These are phyloP conservation scores for Neolamprologus devosi DNA, from an alignment of 2,113 vertebrate species.

Conservation along the genomic window DNA sequence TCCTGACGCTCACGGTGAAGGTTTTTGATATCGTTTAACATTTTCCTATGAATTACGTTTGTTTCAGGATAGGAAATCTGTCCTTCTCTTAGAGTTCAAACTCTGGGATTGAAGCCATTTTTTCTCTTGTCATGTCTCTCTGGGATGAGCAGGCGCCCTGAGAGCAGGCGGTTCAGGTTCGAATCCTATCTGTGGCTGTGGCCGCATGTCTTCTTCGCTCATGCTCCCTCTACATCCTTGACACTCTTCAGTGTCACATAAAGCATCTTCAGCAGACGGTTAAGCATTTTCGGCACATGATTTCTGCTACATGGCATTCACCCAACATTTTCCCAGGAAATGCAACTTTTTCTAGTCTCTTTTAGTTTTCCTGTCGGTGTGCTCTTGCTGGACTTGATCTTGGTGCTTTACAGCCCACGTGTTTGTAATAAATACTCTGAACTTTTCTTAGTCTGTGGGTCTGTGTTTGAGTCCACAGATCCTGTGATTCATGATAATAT, in stretches of 20 bases:
- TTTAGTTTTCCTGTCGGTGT: neutral
- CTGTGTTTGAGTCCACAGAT: neutral
- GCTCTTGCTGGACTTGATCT: neutral
- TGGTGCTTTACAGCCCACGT: neutral
- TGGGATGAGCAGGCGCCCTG: neutral
- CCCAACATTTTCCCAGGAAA: neutral
- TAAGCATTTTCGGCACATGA: neutral
- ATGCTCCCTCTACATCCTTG: neutral
- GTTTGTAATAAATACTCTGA: neutral
- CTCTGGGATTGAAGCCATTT: neutral
- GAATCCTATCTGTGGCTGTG: neutral
- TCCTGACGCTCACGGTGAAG: rapidly evolving
- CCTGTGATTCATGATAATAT: neutral
- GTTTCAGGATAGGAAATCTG: neutral
- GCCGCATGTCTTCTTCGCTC: rapidly evolving
- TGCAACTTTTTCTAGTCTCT: neutral
- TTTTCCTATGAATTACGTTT: rapidly evolving
- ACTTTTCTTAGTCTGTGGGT: neutral
- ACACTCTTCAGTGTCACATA: neutral
- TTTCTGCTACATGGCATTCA: neutral
- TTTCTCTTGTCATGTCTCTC: neutral
- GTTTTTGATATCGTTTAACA: rapidly evolving
- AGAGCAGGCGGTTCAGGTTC: neutral
- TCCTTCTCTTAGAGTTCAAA: neutral
- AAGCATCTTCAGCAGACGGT: neutral